These are phyloP conservation scores for Cepaea nemoralis DNA, from an alignment of 1,140 invertebrate genomes.

Conservation along the genomic window DNA sequence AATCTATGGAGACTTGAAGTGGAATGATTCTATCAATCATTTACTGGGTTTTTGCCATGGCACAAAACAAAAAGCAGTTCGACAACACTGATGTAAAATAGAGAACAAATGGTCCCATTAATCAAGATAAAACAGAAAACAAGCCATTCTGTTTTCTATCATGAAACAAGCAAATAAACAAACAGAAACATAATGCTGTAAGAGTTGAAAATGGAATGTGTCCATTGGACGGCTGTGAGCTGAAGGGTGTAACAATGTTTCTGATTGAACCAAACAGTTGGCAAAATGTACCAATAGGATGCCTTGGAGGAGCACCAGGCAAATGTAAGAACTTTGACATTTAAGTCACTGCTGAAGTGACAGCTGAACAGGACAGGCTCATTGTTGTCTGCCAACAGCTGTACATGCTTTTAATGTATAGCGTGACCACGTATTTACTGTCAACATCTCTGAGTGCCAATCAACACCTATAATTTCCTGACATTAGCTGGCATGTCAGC, in stretches of 20 bases:
- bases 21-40: not conserved
- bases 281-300: too few relatives aligned
- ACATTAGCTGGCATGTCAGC: too few relatives aligned
- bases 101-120: constrained; percentile 21
- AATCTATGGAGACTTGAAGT: not conserved
- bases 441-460: too few relatives aligned
- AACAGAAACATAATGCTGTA: not conserved
- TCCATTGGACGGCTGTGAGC: constrained; percentile 25
- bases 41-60: not conserved
- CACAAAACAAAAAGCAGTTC: not conserved
- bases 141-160: not conserved
- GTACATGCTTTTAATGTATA: too few relatives aligned
- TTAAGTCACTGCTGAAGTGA: too few relatives aligned
- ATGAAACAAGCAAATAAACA: not conserved
- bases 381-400: too few relatives aligned
- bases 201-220: constrained; percentile 19
- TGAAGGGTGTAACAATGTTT: not conserved
- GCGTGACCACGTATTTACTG: too few relatives aligned
- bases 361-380: too few relatives aligned
- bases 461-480: too few relatives aligned
- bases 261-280: not conserved
- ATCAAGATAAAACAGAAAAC: not conserved
- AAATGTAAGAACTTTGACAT: too few relatives aligned
- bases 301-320: too few relatives aligned
- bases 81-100: not conserved